Evolutionary conservation across 2,797 vertebrate genomes (phyloP), one percentile per base, ranked within the genome.

Genomic region (Nyctalus aviator): DNA sequence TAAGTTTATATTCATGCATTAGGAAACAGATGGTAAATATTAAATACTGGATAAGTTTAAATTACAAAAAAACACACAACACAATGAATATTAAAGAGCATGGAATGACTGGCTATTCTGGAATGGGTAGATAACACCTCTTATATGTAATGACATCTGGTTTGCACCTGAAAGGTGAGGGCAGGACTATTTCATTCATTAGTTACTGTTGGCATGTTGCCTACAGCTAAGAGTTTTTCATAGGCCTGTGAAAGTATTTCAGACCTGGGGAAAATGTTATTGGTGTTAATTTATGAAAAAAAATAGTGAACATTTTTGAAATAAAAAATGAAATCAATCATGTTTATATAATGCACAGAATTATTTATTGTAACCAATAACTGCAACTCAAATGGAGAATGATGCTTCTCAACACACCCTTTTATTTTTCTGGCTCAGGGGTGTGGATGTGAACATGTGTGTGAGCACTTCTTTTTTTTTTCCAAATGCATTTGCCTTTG

Each of bases 281-380:
- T 86, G 20, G 20, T 2, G 59, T 88, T 95, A 68, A 82, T 59
- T 85, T 92, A 93, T 79, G 41, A 86, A 79, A 88, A 88, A 90
- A 25, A 81, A 59, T 57, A 82, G 15, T 76, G 27, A 12, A 89
- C 87, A 81, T 64, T 32, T 75, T 46, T n/a, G 37, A 75, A 75
- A 75, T 18, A 20, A 48, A 75, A 69, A n/a, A 50, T 32, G n/a
- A 88, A 87, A 66, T 48, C 48, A 82, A 48, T 32, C 85, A 59
- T 79, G 25, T 53, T 93, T 77, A 66, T 59, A 82, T 84, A 62
- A 59, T 85, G 64, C 25, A 23, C 23, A 82, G 30, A 68, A 96
- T 64, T 91, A 20, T 69, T 69, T 41, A 9, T 84, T 88, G 6
- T 91, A 89, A 93, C 55, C 62, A 89, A 62, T 88, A 90, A 59